Conservation (phyloP, 2,113 vertebrate genomes). For the Brienomyrus longianalis region DNA sequence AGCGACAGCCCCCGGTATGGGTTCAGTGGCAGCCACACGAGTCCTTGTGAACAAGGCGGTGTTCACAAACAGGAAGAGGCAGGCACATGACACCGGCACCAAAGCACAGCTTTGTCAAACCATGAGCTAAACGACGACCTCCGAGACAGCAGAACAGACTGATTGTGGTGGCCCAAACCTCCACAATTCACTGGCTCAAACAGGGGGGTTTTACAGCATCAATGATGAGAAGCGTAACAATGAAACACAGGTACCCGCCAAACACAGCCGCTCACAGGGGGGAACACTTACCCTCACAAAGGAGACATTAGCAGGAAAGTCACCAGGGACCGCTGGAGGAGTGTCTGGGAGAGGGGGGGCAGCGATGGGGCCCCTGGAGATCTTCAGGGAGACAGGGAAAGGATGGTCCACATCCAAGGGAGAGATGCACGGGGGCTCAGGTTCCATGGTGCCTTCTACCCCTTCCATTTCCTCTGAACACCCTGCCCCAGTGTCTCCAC, state of each 20-base stretch:
- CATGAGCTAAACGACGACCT: neutral
- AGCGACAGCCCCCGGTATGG: neutral
- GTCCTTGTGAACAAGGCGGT: neutral
- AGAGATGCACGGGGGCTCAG: slow-evolving; percentile 25
- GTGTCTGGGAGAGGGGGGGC: slow-evolving; percentile 67
- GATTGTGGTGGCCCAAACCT: neutral
- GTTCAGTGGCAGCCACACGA: neutral
- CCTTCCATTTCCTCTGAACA: slow-evolving; percentile 27
- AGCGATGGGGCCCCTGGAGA: slow-evolving; percentile 79
- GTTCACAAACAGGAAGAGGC: neutral
- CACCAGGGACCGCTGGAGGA: slow-evolving; percentile 41
- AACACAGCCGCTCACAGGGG: neutral
- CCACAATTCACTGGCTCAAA: neutral
- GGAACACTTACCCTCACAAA: slow-evolving; percentile 72
- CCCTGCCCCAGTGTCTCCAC: slow-evolving; percentile 18
- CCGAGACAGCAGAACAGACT: neutral
- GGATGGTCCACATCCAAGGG: slow-evolving; percentile 35
- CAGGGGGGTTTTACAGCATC: neutral
- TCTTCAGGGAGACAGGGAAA: slow-evolving; percentile 73
- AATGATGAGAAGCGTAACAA: neutral
- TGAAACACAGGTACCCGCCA: neutral
- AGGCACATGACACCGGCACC: neutral
- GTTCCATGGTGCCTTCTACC: slow-evolving; percentile 1
- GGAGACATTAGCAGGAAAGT: slow-evolving; percentile 82
- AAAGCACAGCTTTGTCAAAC: neutral